Percentiles rank a stretch among this genome's conserved stretches.
Conservation (phyloP, 2,113 vertebrate genomes). For the Ceyx melanurus region DNA sequence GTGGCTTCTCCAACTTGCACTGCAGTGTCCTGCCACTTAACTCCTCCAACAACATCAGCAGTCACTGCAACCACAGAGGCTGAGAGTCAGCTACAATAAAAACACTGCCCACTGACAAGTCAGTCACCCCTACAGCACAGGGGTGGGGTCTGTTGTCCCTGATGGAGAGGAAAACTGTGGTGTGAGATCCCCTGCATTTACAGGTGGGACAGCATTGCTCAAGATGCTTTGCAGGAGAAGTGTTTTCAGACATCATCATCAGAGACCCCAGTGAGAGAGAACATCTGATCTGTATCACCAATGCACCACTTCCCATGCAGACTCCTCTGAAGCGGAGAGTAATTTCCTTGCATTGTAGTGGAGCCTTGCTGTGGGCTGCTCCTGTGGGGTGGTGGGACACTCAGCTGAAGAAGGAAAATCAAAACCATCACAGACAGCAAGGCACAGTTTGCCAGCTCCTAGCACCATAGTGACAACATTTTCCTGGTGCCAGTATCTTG, state of each 20-base stretch:
- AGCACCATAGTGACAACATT: background rate
- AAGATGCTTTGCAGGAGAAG: background rate
- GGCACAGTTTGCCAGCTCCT: background rate
- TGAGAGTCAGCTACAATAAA: background rate
- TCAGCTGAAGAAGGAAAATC: background rate
- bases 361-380: background rate
- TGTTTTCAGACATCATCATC: background rate
- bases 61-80: background rate
- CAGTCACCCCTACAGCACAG: background rate
- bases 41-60: background rate
- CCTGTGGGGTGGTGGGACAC: fast-evolving
- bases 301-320: background rate
- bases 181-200: fast-evolving
- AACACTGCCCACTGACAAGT: background rate
- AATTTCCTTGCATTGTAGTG: background rate
- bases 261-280: background rate
- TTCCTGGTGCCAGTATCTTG: background rate
- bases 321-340: background rate
- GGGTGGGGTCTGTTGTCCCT: background rate
- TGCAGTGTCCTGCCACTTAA: background rate
- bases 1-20: background rate
- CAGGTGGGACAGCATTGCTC: background rate
- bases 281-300: background rate
- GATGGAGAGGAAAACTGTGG: background rate
- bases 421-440: background rate